Evolutionary conservation across 2,797 vertebrate species (phyloP).

Genomic region (Huso huso): DNA sequence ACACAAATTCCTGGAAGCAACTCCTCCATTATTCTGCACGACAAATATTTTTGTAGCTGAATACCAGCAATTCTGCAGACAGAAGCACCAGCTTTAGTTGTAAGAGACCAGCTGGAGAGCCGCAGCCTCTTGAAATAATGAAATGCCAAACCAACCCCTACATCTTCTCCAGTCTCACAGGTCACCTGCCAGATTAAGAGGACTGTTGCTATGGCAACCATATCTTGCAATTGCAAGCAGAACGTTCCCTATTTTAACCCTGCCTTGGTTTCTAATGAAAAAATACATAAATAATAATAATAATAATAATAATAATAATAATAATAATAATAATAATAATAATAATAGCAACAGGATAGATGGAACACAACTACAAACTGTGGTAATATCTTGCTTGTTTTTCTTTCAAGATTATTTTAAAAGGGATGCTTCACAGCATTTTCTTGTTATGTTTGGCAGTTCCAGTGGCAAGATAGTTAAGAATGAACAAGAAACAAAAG

Average conservation of each 20-base stretch:
- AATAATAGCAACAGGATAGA: too few species aligned
- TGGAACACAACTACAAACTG: too few species aligned
- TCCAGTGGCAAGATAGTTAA: too few species aligned
- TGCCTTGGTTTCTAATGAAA: slow-evolving; percentile 31
- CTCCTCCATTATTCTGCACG: slow-evolving; percentile 11
- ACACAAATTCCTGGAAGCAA: neutral
- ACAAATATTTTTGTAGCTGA: slow-evolving; percentile 38
- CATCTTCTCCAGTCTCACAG: slow-evolving; percentile 76
- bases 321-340: too few species aligned
- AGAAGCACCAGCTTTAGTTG: slow-evolving; percentile 18
- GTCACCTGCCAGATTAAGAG: slow-evolving; percentile 90
- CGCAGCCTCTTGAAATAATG: slow-evolving; percentile 60
- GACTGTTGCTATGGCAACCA: slow-evolving; percentile 86
- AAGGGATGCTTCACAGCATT: too few species aligned
- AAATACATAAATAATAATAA: too few species aligned
- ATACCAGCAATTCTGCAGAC: slow-evolving; percentile 52
- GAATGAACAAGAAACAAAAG: too few species aligned
- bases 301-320: too few species aligned
- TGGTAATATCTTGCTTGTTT: too few species aligned
- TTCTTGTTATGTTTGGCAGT: too few species aligned
- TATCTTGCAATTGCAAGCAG: slow-evolving; percentile 76
- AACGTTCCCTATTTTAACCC: slow-evolving; percentile 70
- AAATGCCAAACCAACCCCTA: slow-evolving; percentile 62
- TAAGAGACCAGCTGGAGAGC: slow-evolving; percentile 22
- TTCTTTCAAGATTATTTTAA: too few species aligned